Evolutionary conservation across 2,888 invertebrate genomes (phyloP), one percentile per base, ranked within the genome.

Genomic region (Cybosia mesomella): DNA sequence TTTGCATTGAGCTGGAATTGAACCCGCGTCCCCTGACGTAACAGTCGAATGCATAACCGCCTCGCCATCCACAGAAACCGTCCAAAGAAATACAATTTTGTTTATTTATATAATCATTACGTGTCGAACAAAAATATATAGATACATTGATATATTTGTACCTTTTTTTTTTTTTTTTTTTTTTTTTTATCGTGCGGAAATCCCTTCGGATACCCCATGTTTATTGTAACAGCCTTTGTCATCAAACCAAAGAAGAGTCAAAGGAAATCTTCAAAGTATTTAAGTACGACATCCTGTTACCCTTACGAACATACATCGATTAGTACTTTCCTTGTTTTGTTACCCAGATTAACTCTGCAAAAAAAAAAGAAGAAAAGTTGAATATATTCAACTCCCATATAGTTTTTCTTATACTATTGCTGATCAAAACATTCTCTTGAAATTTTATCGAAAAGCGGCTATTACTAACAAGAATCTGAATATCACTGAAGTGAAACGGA

Each of bases 191-290:
- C n/a, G n/a, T n/a, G n/a, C n/a, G n/a, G n/a, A n/a, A n/a, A n/a
- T n/a, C n/a, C n/a, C n/a, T n/a, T 39, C 39, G 39, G 15, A 39
- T 39, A 39, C 3, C 18, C 7, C 18, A 43, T 18, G 7, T 43
- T 43, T 43, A 15, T 18, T 7, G 43, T 43, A 13, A n/a, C n/a
- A 43, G 43, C 70, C 54, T 65, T 61, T 67, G 24, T 59, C 66
- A 70, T 75, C 67, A 70, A 67, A 55, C n/a, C 10, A 63, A 43
- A 15, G 24, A 36, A 62, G 60, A 72, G 22, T 68, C 64, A 74
- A 80, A 77, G 68, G 68, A 70, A 74, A 64, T 68, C 67, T 68
- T 75, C 71, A 81, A 81, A 81, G 79, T 43, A 63, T 59, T 24
- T 58, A 55, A 66, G 59, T 57, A 62, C 61, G 63, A 54, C 55